These are phyloP conservation scores for Acronicta psi DNA, from an alignment of 2,888 invertebrate species.

Conservation along the genomic window DNA sequence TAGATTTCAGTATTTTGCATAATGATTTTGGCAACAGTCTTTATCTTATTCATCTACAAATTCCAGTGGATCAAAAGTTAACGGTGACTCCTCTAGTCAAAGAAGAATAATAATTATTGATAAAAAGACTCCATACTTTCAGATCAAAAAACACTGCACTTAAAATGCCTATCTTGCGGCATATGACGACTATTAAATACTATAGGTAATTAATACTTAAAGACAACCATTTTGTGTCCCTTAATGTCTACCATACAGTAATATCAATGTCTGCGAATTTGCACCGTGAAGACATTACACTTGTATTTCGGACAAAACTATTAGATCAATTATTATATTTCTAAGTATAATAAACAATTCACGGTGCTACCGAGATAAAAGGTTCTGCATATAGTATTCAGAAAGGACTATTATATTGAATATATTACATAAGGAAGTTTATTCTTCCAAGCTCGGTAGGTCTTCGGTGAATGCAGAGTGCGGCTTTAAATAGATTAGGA, in stretches of 20 bases:
- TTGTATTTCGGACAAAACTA: constrained; percentile 37
- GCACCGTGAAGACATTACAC: constrained; percentile 36
- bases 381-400: constrained; percentile 5
- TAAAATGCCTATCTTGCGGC: constrained; percentile 26
- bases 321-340: constrained; percentile 26
- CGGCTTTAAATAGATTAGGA: constrained; percentile 75
- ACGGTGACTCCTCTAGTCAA: not conserved
- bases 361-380: constrained; percentile 32
- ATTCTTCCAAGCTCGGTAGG: constrained; percentile 56
- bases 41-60: no score
- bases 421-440: constrained; percentile 13
- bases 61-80: no score
- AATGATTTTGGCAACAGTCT: no score
- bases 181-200: constrained; percentile 40
- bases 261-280: constrained; percentile 24
- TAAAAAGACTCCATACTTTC: constrained; percentile 17
- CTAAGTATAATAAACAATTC: constrained; percentile 27
- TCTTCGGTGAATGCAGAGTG: constrained; percentile 65
- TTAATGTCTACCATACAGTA: constrained; percentile 39
- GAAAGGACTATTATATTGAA: constrained; percentile 5
- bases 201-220: constrained; percentile 52
- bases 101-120: constrained; percentile 3
- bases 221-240: constrained; percentile 62
- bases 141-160: constrained; percentile 55
- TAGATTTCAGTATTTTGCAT: no score